These are phyloP conservation scores for Sphaeramia orbicularis DNA, from an alignment of 2,797 vertebrate genomes.

Conservation along the genomic window DNA sequence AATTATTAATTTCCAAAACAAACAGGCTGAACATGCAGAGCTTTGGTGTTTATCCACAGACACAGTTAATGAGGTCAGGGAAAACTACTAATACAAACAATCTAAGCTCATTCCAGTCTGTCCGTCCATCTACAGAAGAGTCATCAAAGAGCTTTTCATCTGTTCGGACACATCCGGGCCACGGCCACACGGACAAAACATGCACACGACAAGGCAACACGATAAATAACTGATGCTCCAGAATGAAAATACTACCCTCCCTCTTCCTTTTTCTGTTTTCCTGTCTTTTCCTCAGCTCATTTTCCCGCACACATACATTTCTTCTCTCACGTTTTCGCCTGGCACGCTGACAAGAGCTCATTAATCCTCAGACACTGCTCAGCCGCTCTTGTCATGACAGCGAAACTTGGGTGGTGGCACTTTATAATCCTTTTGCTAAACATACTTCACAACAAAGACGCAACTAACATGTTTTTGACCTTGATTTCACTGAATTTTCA, in stretches of 20 bases:
- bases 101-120: conserved; percentile 39
- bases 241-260: conserved; percentile 50
- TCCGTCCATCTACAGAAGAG: conserved; percentile 23
- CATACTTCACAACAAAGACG: not conserved
- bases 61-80: conserved; percentile 64
- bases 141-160: conserved; percentile 68
- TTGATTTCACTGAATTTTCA: too few species aligned
- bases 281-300: conserved; percentile 25
- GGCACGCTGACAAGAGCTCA: conserved; percentile 29
- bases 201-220: conserved; percentile 6
- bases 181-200: conserved; percentile 37
- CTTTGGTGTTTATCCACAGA: conserved; percentile 25
- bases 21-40: conserved; percentile 5
- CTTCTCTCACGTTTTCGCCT: conserved; percentile 34
- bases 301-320: conserved; percentile 38
- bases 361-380: conserved; percentile 30
- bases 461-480: not conserved
- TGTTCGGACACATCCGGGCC: conserved; percentile 41
- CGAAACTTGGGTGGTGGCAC: not conserved
- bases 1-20: conserved; percentile 37
- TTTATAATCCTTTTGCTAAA: not conserved
- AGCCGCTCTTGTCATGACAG: conserved; percentile 5
- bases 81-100: conserved; percentile 69
- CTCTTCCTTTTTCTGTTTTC: conserved; percentile 41
- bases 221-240: conserved; percentile 41